Conservation (phyloP, 1,140 invertebrate species). For the Diachasma alloeum region DNA sequence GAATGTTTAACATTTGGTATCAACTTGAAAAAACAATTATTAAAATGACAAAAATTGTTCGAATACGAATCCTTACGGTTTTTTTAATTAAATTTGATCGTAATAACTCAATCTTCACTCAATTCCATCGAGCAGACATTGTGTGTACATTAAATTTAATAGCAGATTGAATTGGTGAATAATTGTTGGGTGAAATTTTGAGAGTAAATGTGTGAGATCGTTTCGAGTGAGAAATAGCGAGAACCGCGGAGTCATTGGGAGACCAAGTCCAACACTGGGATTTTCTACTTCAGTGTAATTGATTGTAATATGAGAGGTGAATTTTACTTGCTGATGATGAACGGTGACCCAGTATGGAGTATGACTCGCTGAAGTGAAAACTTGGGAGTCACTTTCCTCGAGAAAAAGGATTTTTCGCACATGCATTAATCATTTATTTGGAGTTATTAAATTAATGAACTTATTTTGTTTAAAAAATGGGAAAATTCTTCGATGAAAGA, state of each 20-base stretch:
- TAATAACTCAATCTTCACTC: too few relatives aligned
- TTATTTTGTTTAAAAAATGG: not conserved
- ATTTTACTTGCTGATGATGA: not conserved
- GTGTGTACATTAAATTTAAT: not conserved
- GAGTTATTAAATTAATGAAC: not conserved
- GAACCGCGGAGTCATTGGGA: constrained; percentile 11
- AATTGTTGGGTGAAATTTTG: not conserved
- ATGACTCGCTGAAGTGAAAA: not conserved
- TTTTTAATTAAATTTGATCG: too few relatives aligned
- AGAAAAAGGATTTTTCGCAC: constrained; percentile 31
- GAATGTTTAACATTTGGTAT: too few relatives aligned
- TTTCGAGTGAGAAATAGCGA: constrained; percentile 27
- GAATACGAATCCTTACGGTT: too few relatives aligned
- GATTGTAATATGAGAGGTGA: constrained; percentile 24
- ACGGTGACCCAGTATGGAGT: not conserved
- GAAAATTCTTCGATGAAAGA: too few relatives aligned
- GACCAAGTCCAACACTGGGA: not conserved
- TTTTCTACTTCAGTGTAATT: constrained; percentile 14
- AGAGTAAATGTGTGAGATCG: not conserved
- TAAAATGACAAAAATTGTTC: too few relatives aligned
- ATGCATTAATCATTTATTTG: constrained; percentile 46
- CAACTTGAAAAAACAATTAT: too few relatives aligned
- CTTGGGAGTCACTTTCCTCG: constrained; percentile 42
- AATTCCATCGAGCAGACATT: too few relatives aligned
- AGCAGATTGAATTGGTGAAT: not conserved